phyloP scores from a whole-genome alignment of 2,797 vertebrate genomes.

The Sciurus vulgaris region DNA sequence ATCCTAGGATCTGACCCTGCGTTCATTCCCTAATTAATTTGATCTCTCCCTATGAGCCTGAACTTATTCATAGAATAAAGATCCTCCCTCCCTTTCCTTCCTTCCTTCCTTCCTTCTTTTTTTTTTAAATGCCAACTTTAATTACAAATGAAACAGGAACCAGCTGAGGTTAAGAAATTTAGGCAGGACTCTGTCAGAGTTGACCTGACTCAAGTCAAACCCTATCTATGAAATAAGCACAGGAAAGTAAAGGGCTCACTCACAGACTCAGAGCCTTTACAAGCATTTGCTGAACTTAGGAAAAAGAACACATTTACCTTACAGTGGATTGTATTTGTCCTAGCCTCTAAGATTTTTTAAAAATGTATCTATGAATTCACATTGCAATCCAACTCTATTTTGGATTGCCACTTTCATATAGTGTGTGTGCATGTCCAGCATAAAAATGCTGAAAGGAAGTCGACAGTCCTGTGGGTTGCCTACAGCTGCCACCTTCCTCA shows the following conservation, averaged over 20 bases:
- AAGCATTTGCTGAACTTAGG: background rate
- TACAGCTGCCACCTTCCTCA: background rate
- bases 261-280: background rate
- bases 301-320: constrained; percentile 12
- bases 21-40: background rate
- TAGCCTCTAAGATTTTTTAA: background rate
- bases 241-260: background rate
- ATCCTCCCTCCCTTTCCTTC: background rate
- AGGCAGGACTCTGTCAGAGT: background rate
- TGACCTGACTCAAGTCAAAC: constrained; percentile 17
- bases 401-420: background rate
- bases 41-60: background rate
- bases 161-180: background rate
- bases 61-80: constrained; percentile 25
- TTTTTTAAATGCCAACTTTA: constrained; percentile 47
- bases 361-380: constrained; percentile 48
- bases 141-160: constrained; percentile 46
- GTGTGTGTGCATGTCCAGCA: background rate
- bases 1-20: background rate
- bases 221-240: background rate
- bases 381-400: background rate
- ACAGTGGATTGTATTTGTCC: constrained; percentile 21
- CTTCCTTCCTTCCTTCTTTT: background rate
- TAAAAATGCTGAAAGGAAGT: background rate
- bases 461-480: background rate